Conservation (phyloP, 2,888 invertebrate genomes). For the Caenorhabditis sinica region DNA sequence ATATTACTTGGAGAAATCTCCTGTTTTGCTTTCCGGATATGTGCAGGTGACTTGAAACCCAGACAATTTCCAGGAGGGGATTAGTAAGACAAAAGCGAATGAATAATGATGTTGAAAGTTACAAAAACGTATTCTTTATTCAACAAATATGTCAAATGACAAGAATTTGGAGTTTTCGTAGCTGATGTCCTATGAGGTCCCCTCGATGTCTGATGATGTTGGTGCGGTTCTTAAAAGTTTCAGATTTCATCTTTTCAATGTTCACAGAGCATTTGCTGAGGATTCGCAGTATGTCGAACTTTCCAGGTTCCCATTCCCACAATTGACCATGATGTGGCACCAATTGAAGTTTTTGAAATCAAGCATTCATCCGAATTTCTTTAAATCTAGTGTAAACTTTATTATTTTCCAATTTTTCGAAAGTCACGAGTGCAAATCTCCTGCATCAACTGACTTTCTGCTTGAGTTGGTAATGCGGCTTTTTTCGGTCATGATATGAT, state of each 20-base stretch:
- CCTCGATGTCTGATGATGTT: neutral
- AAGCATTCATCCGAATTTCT: too few species aligned
- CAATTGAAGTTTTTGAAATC: neutral
- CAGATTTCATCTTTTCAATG: neutral
- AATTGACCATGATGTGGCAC: too few species aligned
- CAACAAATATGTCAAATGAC: neutral
- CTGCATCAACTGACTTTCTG: constrained; percentile 18
- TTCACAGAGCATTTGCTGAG: too few species aligned
- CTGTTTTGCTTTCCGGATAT: neutral
- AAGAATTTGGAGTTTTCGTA: neutral
- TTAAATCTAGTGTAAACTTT: too few species aligned
- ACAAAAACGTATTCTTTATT: neutral
- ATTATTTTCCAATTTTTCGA: neutral
- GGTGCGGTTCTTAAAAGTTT: neutral
- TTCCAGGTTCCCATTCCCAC: too few species aligned
- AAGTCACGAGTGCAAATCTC: neutral
- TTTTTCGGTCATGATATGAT: neutral
- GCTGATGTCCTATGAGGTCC: neutral
- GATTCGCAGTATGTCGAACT: too few species aligned
- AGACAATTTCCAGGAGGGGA: neutral
- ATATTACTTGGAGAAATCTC: neutral
- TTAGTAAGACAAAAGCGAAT: neutral
- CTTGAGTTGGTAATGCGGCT: neutral
- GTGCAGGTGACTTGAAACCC: neutral
- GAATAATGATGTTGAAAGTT: neutral